These are phyloP conservation scores for Phalacrocorax aristotelis DNA, from an alignment of 2,113 vertebrate species.

Conservation along the genomic window DNA sequence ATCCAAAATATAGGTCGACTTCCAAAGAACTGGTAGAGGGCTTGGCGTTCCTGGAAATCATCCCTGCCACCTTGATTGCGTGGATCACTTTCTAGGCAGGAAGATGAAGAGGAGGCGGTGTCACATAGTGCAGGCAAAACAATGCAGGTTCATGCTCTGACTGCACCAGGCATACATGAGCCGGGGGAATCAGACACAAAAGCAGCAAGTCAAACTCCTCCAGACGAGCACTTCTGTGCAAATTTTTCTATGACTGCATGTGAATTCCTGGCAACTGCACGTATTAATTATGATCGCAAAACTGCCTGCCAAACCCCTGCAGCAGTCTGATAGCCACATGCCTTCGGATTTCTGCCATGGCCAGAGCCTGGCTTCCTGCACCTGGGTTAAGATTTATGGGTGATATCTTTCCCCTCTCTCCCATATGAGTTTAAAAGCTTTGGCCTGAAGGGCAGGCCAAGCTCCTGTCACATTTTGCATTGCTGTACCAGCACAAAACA, in stretches of 20 bases:
- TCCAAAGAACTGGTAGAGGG: not conserved
- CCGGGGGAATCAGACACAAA: not conserved
- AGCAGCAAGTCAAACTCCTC: not conserved
- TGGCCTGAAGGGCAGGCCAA: not conserved
- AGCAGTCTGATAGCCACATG: not conserved
- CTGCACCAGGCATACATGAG: too few species aligned
- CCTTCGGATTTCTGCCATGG: not conserved
- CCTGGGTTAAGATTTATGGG: not conserved
- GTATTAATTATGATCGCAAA: not conserved
- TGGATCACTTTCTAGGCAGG: not conserved
- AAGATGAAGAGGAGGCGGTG: not conserved
- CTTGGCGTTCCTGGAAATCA: not conserved
- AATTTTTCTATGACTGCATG: not conserved
- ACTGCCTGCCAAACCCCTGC: not conserved
- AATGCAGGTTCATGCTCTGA: not conserved
- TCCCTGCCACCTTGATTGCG: too few species aligned
- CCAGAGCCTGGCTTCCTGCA: not conserved
- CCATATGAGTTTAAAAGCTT: constrained; percentile 24
- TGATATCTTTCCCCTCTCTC: not conserved
- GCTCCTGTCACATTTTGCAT: not conserved
- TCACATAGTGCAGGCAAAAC: not conserved
- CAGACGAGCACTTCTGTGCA: not conserved
- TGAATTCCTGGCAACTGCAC: too few species aligned
- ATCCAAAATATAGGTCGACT: not conserved
- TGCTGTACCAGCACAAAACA: not conserved